Evolutionary conservation across 2,113 vertebrate genomes (phyloP), one percentile per base, ranked within the genome.

Genomic region (Forbesichthys papilliferus): DNA sequence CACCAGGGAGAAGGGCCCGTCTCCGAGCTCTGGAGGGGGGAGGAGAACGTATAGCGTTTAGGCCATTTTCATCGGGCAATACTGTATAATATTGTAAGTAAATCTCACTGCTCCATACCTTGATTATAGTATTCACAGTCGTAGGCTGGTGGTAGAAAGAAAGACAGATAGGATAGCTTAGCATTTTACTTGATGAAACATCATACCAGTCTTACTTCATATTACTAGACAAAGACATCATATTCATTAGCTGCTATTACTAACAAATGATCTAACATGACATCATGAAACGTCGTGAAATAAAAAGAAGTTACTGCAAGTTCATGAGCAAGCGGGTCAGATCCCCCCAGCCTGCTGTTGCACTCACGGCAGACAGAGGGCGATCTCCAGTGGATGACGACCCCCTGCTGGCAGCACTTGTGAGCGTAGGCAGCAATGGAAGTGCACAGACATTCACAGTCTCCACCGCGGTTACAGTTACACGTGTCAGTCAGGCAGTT

Each of bases 51-150:
- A 34, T 33, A 72, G 53, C 67, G 63, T 84, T 0, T 60, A 66
- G 18, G 3, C 3, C 1, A 10, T 3, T 62, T 20, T 34, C 56
- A 64, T 48, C 52, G 27, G 27, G 9, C 20, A 11, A 3, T 14
- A 4, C 11, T 16, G 20, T 16, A 66, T 3, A 9, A 54, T n/a
- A 49, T 42, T 16, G 51, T 12, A 13, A 4, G 7, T 42, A 64
- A 13, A 11, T 14, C 9, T 42, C 33, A 56, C 11, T 48, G 11
- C 65, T 61, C 87, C 92, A 48, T 94, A 98, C 98, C 98, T 96
- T 95, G 94, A 86, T 98, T 99, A 82, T 96, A 98, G 87, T 96
- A 97, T 91, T 99, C 98, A 92, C 98, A 99, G 70, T 98, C 96
- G 80, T 94, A 95, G 16, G 96, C 98, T 99, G 90, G 52, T 91